phyloP scores from a whole-genome alignment of 2,797 vertebrate genomes.

The Loris lydekkerianus region DNA sequence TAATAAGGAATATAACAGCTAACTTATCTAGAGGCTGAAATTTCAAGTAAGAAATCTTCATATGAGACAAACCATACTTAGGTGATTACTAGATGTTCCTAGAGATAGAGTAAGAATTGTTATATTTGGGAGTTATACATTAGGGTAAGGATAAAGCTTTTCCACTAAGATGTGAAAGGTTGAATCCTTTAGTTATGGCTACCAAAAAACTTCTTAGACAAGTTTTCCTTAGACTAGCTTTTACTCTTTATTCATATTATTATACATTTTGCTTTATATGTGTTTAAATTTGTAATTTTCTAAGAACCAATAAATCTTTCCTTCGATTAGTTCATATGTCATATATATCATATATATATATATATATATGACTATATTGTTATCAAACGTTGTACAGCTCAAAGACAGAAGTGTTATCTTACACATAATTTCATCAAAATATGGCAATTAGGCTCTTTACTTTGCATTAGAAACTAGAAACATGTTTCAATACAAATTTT shows the following conservation, averaged over 20 bases:
- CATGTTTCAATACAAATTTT: neutral
- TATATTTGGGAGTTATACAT: neutral
- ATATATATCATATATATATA: no score
- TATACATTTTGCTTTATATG: neutral
- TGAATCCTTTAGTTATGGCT: neutral
- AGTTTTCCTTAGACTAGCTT: neutral
- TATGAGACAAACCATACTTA: neutral
- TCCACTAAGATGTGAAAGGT: neutral
- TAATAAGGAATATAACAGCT: neutral
- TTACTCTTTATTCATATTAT: neutral
- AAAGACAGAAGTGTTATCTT: neutral
- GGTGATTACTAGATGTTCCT: neutral
- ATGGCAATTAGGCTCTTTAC: neutral
- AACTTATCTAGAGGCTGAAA: neutral
- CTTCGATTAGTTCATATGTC: neutral
- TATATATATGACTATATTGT: neutral
- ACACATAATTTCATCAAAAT: neutral
- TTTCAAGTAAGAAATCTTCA: neutral
- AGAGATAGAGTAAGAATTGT: neutral
- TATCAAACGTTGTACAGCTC: neutral
- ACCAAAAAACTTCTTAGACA: neutral
- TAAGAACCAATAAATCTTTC: neutral
- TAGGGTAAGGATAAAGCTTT: neutral
- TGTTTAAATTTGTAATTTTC: neutral
- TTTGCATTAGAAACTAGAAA: neutral